phyloP scores from a whole-genome alignment of 2,797 vertebrate species.

The Holocentrus rufus region DNA sequence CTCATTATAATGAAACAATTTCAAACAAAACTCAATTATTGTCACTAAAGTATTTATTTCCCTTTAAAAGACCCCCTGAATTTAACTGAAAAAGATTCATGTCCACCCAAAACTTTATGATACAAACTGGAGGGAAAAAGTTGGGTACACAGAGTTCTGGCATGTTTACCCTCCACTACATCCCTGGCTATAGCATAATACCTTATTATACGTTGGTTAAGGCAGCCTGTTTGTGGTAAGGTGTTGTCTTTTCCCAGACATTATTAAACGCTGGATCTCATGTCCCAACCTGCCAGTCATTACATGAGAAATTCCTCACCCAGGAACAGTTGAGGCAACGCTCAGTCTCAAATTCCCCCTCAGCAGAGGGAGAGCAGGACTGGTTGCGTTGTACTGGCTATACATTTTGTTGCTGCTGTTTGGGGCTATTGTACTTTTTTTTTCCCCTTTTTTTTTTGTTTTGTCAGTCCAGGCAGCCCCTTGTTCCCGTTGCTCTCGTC shows the following conservation, averaged over 20 bases:
- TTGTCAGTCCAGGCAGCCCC: neutral
- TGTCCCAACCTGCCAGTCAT: slow-evolving; percentile 44
- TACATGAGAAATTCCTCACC: slow-evolving; percentile 61
- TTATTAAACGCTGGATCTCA: slow-evolving; percentile 41
- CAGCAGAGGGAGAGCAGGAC: neutral
- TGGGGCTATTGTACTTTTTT: slow-evolving; percentile 4
- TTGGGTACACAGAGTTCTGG: neutral
- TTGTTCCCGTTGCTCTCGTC: neutral
- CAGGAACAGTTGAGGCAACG: slow-evolving; percentile 13
- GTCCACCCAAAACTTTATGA: too few relatives aligned
- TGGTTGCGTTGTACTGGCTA: accelerated
- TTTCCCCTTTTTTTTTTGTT: neutral
- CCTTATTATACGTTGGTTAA: slow-evolving; percentile 49
- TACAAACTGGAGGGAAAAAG: too few relatives aligned
- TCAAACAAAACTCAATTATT: too few relatives aligned
- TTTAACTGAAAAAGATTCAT: too few relatives aligned
- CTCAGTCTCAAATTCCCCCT: slow-evolving; percentile 36
- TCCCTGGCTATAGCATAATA: slow-evolving; percentile 29
- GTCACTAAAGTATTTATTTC: too few relatives aligned
- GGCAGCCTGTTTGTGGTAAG: slow-evolving; percentile 27
- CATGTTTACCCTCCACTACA: slow-evolving; percentile 1
- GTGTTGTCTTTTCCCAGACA: neutral
- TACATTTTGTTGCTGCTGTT: slow-evolving; percentile 35
- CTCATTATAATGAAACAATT: too few relatives aligned
- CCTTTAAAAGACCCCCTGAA: too few relatives aligned